Evolutionary conservation across 2,888 invertebrate genomes (phyloP).

Genomic region (Nineta flava): DNA sequence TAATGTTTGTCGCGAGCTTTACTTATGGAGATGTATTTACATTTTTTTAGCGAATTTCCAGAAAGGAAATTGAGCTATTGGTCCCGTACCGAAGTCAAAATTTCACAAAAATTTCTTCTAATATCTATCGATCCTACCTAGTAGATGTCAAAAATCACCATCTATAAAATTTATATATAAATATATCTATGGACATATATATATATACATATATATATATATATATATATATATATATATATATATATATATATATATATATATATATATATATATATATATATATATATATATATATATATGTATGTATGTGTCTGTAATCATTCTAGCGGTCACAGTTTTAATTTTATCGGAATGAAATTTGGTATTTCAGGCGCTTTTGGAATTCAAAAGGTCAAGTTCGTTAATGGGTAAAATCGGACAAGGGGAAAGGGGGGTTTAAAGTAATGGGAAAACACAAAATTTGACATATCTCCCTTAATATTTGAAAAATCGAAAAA

Average conservation of each 20-base stretch:
- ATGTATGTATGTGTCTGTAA: too few relatives aligned
- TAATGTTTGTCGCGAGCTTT: too few relatives aligned
- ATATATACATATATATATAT: background rate
- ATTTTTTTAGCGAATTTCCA: background rate
- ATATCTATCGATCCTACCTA: too few relatives aligned
- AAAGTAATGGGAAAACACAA: too few relatives aligned
- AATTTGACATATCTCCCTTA: too few relatives aligned
- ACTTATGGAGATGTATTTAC: background rate
- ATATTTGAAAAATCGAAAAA: too few relatives aligned
- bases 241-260: background rate
- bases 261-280: background rate
- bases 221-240: background rate
- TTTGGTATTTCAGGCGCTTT: background rate
- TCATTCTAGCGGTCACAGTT: background rate
- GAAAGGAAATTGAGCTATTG: too few relatives aligned
- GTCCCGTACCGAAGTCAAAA: too few relatives aligned
- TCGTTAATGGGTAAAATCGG: background rate
- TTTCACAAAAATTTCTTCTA: too few relatives aligned
- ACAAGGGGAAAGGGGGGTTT: background rate
- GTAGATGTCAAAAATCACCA: too few relatives aligned
- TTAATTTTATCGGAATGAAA: background rate
- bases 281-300: background rate
- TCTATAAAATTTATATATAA: background rate
- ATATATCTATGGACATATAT: background rate
- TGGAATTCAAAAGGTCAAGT: background rate